Conservation (phyloP, 2,888 invertebrate genomes). For the Cheilosia grossa region DNA sequence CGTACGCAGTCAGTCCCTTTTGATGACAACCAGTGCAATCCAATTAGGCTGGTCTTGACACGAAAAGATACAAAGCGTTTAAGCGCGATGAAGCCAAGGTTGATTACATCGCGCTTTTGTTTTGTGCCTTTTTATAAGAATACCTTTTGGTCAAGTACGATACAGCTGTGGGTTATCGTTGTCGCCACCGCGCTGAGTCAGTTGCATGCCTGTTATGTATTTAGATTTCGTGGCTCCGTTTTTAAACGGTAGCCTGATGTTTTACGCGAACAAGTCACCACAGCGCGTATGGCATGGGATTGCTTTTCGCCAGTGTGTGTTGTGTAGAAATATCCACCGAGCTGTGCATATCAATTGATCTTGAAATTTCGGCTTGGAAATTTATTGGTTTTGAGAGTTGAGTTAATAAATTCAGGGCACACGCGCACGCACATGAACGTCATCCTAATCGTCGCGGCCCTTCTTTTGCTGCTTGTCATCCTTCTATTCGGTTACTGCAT, state of each 20-base stretch:
- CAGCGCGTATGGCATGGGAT: slow-evolving; percentile 5
- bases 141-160: slow-evolving; percentile 49
- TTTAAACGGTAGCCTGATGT: slow-evolving; percentile 69
- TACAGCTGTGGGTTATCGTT: slow-evolving; percentile 1
- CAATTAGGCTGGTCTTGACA: slow-evolving; percentile 68
- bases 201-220: slow-evolving; percentile 29
- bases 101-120: slow-evolving; percentile 60
- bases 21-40: slow-evolving; percentile 35
- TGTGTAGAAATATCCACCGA: slow-evolving; percentile 56
- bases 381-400: slow-evolving; percentile 63
- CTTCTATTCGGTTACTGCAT: slow-evolving; percentile 4
- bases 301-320: slow-evolving; percentile 11
- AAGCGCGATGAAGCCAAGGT: slow-evolving; percentile 62
- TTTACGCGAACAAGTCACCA: slow-evolving; percentile 53
- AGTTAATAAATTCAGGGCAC: slow-evolving; percentile 69
- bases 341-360: slow-evolving; percentile 73
- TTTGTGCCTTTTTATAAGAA: slow-evolving; percentile 31
- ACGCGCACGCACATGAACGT: slow-evolving; percentile 3
- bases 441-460: slow-evolving; percentile 21
- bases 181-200: slow-evolving; percentile 45
- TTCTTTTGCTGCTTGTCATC: slow-evolving; percentile 3
- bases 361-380: slow-evolving; percentile 63
- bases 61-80: slow-evolving; percentile 53
- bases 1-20: slow-evolving; percentile 7
- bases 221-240: slow-evolving; percentile 59